These are phyloP conservation scores for Drosophila jambulina DNA, from an alignment of 1,140 invertebrate species.

Conservation along the genomic window DNA sequence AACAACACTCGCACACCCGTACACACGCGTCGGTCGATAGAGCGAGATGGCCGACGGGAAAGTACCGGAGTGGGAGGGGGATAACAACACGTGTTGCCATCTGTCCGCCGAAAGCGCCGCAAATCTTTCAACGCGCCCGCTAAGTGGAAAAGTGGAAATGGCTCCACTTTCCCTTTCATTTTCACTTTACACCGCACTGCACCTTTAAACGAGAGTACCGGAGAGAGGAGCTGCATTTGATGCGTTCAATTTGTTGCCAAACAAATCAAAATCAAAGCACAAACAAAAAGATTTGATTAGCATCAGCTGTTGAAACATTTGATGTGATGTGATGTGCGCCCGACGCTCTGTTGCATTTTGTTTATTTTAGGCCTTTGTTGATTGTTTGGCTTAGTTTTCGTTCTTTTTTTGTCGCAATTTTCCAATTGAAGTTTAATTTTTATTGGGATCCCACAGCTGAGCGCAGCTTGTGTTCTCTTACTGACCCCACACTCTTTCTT, in stretches of 20 bases:
- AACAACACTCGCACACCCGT: conserved; percentile 44
- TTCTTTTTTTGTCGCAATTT: conserved; percentile 71
- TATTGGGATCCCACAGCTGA: conserved; percentile 58
- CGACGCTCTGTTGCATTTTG: conserved; percentile 42
- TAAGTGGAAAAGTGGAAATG: conserved; percentile 66
- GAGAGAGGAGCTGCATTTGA: conserved; percentile 50
- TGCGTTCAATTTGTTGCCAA: conserved; percentile 80
- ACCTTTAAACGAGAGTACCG: conserved; percentile 31
- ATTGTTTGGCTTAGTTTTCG: conserved; percentile 63
- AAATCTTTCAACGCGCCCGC: conserved; percentile 68
- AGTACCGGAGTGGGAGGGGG: conserved; percentile 4
- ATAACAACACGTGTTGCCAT: conserved; percentile 74
- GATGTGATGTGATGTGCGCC: conserved; percentile 49
- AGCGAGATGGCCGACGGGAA: not conserved
- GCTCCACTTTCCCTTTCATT: conserved; percentile 59
- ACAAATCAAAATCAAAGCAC: conserved; percentile 71
- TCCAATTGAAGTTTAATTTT: conserved; percentile 67
- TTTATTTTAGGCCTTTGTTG: conserved; percentile 59
- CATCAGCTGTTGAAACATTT: conserved; percentile 78
- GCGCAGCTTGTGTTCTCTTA: conserved; percentile 44
- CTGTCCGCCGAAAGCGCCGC: conserved; percentile 73
- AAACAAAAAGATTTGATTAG: conserved; percentile 71
- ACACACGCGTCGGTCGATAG: not conserved
- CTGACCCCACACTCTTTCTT: conserved; percentile 10
- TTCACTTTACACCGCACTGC: conserved; percentile 49